Evolutionary conservation across 2,113 vertebrate genomes (phyloP).

Genomic region (Festucalex cinctus): DNA sequence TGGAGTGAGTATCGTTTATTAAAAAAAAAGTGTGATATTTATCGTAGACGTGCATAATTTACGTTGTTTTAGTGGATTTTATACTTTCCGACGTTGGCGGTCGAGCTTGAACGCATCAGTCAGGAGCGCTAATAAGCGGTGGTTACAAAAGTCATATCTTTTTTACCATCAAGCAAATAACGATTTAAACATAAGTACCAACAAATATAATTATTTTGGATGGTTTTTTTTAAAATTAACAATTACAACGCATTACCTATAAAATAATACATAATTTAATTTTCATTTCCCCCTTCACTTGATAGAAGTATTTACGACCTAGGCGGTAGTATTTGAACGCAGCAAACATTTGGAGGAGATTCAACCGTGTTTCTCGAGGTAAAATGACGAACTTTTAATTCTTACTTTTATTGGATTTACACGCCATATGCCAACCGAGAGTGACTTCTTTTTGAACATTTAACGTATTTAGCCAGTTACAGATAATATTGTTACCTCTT

Average conservation of each 20-base stretch:
- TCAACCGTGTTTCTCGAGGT: background rate
- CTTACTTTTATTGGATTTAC: background rate
- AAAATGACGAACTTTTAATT: background rate
- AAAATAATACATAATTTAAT: too few species aligned
- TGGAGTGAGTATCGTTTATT: background rate
- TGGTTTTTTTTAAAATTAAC: too few species aligned
- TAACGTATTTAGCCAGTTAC: background rate
- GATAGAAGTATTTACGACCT: background rate
- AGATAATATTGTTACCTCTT: background rate
- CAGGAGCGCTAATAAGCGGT: background rate
- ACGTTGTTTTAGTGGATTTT: background rate
- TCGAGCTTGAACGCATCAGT: background rate
- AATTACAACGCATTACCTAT: background rate
- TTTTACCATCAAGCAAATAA: background rate
- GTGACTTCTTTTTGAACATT: background rate
- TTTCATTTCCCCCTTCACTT: background rate
- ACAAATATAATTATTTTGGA: background rate
- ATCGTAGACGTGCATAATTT: background rate
- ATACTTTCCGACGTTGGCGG: background rate
- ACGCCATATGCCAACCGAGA: background rate
- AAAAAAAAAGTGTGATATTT: background rate
- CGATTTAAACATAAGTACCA: background rate
- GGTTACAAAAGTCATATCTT: background rate
- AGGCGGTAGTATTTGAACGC: background rate
- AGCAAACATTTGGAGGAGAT: background rate